Evolutionary conservation across 2,888 invertebrate species (phyloP), one percentile per base, ranked within the genome.

Genomic region (Cynaeus angustus): DNA sequence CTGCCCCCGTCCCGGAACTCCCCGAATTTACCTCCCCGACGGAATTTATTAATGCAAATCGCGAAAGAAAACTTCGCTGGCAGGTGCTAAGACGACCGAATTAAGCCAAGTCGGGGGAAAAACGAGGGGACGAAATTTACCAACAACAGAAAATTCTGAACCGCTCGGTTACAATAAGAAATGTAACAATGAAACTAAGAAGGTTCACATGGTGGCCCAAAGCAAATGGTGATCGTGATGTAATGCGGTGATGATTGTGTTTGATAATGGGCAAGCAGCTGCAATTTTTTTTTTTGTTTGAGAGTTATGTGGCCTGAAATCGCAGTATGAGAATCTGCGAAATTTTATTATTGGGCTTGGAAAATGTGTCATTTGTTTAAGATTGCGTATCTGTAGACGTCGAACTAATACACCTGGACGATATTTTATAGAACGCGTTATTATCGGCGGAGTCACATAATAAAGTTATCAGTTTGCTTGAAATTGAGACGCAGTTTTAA

Each of bases 1-100:
- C 77, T 76, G 76, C 72, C 43, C 30, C 37, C 53, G 26, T 48
- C 67, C 62, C 45, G 43, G 41, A 43, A 43, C 59, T 41, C n/a
- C 61, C 67, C 52, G 21, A 26, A 64, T 43, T 45, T 12, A 43
- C 14, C 38, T 7, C 62, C 46, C 61, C 37, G 33, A 30, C 14
- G 12, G 16, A 59, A 59, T 43, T 56, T 28, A 26, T 28, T 7
- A 46, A 46, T 46, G 46, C 46, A 46, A 46, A 46, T 48, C 59
- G 50, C 14, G 9, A 13, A 46, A 46, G 59, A 58, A 43, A 61
- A 61, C 46, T 46, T 61, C 50, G 50, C 28, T 41, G 62, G 52
- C 62, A 62, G 62, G 62, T 62, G 62, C 45, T 5, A 62, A 61
- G 50, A 61, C 48, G 37, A 30, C 28, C 30, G 12, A 30, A 41